Evolutionary conservation across 2,888 invertebrate species (phyloP).

Genomic region (Andricus curvator): DNA sequence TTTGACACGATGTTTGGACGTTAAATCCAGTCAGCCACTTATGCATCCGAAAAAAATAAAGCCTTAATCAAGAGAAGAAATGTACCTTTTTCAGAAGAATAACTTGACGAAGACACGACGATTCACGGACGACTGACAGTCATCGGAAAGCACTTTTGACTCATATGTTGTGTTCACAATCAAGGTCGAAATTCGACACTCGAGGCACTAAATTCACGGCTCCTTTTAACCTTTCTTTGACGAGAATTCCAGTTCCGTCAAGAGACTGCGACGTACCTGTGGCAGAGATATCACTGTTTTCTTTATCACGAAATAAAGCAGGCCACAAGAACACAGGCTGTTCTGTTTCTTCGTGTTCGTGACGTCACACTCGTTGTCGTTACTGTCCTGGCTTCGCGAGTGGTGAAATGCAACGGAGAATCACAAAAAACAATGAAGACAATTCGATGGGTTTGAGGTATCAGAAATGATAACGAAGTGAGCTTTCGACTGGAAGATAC

Average conservation of each 20-base stretch:
- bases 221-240: slow-evolving; percentile 6
- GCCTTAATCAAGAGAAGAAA: background rate
- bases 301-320: background rate
- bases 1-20: background rate
- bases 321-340: slow-evolving; percentile 3
- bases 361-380: slow-evolving; percentile 29
- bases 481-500: background rate
- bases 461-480: background rate
- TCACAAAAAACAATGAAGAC: background rate
- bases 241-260: background rate
- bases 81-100: slow-evolving; percentile 14
- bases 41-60: background rate
- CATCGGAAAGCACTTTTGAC: slow-evolving; percentile 14
- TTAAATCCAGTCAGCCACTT: background rate
- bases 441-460: background rate
- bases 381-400: slow-evolving; percentile 7
- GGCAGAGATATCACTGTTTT: background rate
- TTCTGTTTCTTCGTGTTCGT: slow-evolving; percentile 13
- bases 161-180: slow-evolving; percentile 12
- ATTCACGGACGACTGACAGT: slow-evolving; percentile 33
- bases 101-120: background rate
- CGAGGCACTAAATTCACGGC: background rate
- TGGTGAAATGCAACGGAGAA: background rate
- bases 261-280: background rate
- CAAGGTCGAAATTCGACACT: slow-evolving; percentile 1